These are phyloP conservation scores for Charadrius vociferus DNA, from an alignment of 2,113 vertebrate species.

Conservation along the genomic window DNA sequence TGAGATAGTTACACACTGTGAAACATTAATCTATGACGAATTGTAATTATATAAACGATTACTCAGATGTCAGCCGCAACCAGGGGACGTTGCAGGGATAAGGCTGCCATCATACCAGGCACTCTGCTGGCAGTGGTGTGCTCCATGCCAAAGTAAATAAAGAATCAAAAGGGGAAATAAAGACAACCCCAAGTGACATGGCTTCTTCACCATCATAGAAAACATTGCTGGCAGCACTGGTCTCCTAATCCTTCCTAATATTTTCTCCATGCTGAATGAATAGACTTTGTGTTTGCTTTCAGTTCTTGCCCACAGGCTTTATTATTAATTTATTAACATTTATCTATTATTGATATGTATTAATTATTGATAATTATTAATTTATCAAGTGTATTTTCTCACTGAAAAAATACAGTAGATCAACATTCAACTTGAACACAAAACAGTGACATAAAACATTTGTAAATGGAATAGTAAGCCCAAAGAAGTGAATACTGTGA, in stretches of 20 bases:
- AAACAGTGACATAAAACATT: background rate
- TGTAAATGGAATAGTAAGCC: background rate
- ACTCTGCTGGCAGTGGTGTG: background rate
- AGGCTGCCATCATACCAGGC: background rate
- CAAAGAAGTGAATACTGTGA: background rate
- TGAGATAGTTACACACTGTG: background rate
- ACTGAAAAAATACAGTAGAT: background rate
- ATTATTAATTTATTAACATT: conserved; percentile 15
- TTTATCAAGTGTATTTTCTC: background rate
- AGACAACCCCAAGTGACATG: background rate
- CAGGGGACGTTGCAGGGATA: background rate
- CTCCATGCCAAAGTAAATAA: background rate
- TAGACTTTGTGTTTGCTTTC: background rate
- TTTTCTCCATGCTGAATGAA: background rate
- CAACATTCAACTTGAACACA: background rate
- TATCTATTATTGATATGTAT: background rate
- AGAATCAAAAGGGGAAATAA: background rate
- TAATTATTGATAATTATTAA: background rate
- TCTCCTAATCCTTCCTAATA: background rate
- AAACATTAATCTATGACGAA: background rate
- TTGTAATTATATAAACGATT: background rate
- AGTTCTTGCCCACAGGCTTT: background rate
- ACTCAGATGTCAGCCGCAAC: background rate
- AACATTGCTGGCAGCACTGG: background rate
- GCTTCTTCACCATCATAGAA: background rate